Evolutionary conservation across 2,113 vertebrate genomes (phyloP).

Genomic region (Toxostoma redivivum): DNA sequence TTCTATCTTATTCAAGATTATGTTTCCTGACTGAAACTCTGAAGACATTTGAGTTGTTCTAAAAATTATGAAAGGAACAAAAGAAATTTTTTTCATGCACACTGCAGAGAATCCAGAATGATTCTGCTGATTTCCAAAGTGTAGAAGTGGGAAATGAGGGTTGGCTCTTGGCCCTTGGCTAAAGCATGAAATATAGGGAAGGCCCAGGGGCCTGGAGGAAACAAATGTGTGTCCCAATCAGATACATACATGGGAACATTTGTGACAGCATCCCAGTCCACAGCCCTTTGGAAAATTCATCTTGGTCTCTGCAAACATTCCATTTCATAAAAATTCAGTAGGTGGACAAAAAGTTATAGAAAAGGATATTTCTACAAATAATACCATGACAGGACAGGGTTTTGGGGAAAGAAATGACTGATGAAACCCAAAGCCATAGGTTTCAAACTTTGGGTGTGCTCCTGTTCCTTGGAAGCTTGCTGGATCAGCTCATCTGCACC

Average conservation of each 20-base stretch:
- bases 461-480: neutral
- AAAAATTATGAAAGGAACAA: neutral
- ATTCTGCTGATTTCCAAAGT: neutral
- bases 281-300: neutral
- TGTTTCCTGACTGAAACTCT: neutral
- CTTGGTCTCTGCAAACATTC: neutral
- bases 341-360: neutral
- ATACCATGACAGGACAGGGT: rapidly evolving
- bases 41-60: neutral
- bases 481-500: neutral
- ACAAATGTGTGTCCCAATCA: neutral
- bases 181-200: neutral
- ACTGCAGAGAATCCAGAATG: neutral
- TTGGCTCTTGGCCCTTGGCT: neutral
- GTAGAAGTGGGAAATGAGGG: neutral
- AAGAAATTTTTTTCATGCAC: neutral
- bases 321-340: neutral
- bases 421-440: neutral
- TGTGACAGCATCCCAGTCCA: neutral
- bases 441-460: neutral
- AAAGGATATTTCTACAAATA: neutral
- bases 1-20: constrained; percentile 29
- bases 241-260: neutral
- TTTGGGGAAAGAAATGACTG: neutral
- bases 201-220: neutral